Base-by-base conservation (phyloP, 1,140 invertebrate genomes). In the Pectinophora gossypiella region DNA sequence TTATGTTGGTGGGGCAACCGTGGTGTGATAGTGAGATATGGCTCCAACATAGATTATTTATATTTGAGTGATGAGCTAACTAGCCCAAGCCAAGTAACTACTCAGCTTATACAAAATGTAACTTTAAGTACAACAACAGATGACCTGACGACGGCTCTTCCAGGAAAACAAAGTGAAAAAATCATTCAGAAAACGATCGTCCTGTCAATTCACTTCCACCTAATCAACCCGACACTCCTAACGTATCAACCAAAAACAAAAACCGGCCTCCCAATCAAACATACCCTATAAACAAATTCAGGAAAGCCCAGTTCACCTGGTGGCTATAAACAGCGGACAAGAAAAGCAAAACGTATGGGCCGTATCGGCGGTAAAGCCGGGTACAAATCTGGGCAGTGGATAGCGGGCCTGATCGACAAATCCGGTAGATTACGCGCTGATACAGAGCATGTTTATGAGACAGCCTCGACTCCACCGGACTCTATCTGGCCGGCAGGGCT, bases 361-460 rank as follows among this genome's bases (percentile, higher is more conserved):
- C 59, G 66, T 70, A 76, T 76, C 73, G 73, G 54, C 64, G 59
- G 66, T 48, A 84, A 81, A 81, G 73, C 75, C 79, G 66, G 49
- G 74, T 72, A 78, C 77, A 81, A 81, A 81, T 81, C 77, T 84
- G 72, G 71, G 51, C 76, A 76, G 65, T 76, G 75, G 79, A 75
- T 73, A 76, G 71, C 73, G 54, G 65, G 73, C 51, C 80, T 84
- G 76, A 85, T 85, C 82, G 80, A 85, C 82, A 85, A 85, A 84
- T 84, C 82, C 82, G 54, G 44, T 65, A 84, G 80, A 84, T 85
- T 84, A 84, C 82, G 65, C 78, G 76, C 78, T 84, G 82, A 85
- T 84, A 84, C 82, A 64, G 68, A 10, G 62, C 77, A 75, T 81
- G 82, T 85, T 84, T 85, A 85, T 84, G 80, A 82, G 80, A 84